phyloP scores from a whole-genome alignment of 2,113 vertebrate genomes.

The Furnarius figulus region DNA sequence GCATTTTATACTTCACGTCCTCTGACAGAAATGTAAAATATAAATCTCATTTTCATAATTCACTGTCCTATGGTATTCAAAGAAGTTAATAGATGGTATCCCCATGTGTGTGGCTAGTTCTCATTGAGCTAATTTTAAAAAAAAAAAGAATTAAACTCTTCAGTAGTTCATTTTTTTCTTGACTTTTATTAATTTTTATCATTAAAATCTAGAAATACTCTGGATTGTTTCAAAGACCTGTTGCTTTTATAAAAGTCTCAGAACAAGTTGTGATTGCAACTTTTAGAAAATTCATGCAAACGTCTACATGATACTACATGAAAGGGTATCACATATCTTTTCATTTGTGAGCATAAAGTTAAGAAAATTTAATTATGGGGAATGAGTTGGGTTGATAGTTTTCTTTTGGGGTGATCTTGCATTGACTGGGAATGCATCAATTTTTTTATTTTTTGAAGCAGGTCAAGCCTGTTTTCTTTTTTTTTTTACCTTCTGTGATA shows the following conservation, averaged over 20 bases:
- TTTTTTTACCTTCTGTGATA: neutral
- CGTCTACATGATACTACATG: neutral
- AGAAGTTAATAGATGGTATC: neutral
- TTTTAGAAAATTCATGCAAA: neutral
- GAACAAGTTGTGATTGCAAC: neutral
- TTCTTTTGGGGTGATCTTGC: neutral
- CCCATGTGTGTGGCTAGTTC: neutral
- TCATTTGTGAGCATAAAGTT: neutral
- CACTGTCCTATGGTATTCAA: neutral
- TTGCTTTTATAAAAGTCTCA: neutral
- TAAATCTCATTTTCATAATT: neutral
- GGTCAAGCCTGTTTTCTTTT: neutral
- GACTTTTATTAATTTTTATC: neutral
- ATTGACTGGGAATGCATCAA: neutral
- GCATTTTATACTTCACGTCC: neutral
- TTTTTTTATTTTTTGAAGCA: neutral
- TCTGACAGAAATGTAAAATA: neutral
- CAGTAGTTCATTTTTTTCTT: neutral
- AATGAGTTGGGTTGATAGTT: neutral
- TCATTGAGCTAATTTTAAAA: neutral
- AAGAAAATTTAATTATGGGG: neutral
- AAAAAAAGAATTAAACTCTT: neutral
- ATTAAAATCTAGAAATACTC: neutral
- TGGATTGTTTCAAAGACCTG: neutral
- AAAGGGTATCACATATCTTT: neutral